Percentiles rank a stretch among this genome's conserved stretches.
Evolutionary conservation across 2,888 invertebrate species (phyloP).

Genomic region (Amphipyra tragopoginis): DNA sequence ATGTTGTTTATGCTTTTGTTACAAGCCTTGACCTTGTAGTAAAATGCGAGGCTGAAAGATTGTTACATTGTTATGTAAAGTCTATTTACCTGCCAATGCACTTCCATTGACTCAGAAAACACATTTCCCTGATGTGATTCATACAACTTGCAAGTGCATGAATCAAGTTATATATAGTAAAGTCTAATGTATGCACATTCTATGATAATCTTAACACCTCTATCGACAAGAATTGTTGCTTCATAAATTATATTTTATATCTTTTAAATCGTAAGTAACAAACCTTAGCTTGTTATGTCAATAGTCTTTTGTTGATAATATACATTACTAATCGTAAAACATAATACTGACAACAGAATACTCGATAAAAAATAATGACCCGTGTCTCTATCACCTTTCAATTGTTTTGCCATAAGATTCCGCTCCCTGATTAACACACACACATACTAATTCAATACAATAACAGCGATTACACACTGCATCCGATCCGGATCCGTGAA

Average conservation of each 20-base stretch:
- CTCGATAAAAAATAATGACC: no score
- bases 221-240: not conserved
- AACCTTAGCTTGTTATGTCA: not conserved
- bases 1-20: no score
- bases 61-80: not conserved
- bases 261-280: slow-evolving; percentile 13
- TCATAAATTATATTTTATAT: slow-evolving; percentile 26
- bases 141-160: slow-evolving; percentile 3
- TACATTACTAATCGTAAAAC: no score
- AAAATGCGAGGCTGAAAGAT: slow-evolving; percentile 10
- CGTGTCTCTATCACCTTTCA: no score
- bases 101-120: slow-evolving; percentile 16
- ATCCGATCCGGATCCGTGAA: no score
- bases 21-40: not conserved
- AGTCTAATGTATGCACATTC: slow-evolving; percentile 6
- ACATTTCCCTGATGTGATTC: slow-evolving; percentile 33
- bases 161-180: slow-evolving; percentile 8
- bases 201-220: slow-evolving; percentile 20
- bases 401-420: no score
- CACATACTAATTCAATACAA: no score
- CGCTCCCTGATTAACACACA: no score
- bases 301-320: no score
- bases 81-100: slow-evolving; percentile 17
- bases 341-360: no score
- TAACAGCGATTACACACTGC: no score